These are phyloP conservation scores for Tridacna gigas DNA, from an alignment of 2,888 invertebrate genomes.

Conservation along the genomic window DNA sequence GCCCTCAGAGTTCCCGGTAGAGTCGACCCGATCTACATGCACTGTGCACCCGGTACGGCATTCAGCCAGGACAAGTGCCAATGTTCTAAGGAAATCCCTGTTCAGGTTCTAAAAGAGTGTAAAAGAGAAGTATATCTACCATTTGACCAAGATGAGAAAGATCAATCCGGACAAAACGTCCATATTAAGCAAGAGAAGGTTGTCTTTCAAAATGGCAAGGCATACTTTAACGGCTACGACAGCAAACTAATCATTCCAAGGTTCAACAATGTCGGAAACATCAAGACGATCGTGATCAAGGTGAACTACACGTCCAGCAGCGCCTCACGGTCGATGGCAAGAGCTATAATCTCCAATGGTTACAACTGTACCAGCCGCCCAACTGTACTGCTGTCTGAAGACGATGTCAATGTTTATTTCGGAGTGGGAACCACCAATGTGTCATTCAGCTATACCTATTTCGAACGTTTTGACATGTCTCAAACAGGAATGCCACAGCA, in stretches of 20 bases:
- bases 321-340: constrained; percentile 27
- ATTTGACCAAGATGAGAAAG: constrained; percentile 62
- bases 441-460: constrained; percentile 43
- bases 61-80: constrained; percentile 59
- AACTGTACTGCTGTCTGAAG: constrained; percentile 70
- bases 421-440: constrained; percentile 55
- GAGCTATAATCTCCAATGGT: constrained; percentile 74
- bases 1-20: constrained; percentile 43
- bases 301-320: constrained; percentile 65
- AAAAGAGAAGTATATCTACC: constrained; percentile 64
- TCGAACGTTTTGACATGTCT: neutral
- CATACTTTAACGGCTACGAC: constrained; percentile 71
- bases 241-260: constrained; percentile 72
- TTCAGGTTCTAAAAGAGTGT: constrained; percentile 1
- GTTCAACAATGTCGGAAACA: constrained; percentile 74
- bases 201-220: constrained; percentile 65
- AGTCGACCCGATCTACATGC: constrained; percentile 27
- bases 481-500: neutral
- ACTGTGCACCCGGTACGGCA: constrained; percentile 71
- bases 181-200: constrained; percentile 66
- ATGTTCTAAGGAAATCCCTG: neutral
- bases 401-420: constrained; percentile 56
- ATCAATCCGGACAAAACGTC: constrained; percentile 62
- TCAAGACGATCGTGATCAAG: constrained; percentile 70
- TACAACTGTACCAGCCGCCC: constrained; percentile 69